Evolutionary conservation across 2,113 vertebrate species (phyloP).

Genomic region (Urocitellus parryii): DNA sequence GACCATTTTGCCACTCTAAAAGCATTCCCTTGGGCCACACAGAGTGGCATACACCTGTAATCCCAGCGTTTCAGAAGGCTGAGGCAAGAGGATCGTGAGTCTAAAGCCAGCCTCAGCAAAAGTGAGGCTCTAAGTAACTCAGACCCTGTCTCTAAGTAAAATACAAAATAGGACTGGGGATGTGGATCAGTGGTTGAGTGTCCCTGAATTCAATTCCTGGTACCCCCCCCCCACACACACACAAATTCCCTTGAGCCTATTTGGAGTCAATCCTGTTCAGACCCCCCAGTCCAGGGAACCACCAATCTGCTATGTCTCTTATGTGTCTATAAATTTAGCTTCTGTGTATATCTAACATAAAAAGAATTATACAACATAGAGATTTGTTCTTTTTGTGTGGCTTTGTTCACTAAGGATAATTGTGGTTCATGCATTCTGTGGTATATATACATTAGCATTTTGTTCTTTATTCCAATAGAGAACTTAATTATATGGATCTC

Average conservation of each 20-base stretch:
- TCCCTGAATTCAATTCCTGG: too few species aligned
- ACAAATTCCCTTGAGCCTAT: neutral
- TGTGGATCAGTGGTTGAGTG: too few species aligned
- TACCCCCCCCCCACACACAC: too few species aligned
- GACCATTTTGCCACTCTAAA: neutral
- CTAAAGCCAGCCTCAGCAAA: too few species aligned
- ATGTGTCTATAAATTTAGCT: neutral
- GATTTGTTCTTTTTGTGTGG: neutral
- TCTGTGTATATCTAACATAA: conserved; percentile 1
- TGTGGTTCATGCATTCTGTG: neutral
- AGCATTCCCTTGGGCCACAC: neutral
- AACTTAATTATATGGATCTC: conserved; percentile 4
- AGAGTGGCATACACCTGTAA: too few species aligned
- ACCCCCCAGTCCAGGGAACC: neutral
- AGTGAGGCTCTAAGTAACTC: too few species aligned
- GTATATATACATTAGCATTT: neutral
- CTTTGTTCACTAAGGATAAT: neutral
- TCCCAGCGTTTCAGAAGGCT: too few species aligned
- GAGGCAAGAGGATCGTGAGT: too few species aligned
- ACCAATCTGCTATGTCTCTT: neutral
- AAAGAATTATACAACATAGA: neutral
- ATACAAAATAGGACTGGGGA: too few species aligned
- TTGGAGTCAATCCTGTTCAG: neutral
- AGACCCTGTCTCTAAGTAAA: too few species aligned
- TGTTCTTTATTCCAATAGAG: neutral